Conservation (phyloP, 2,113 vertebrate genomes). For the Tauraco erythrolophus region DNA sequence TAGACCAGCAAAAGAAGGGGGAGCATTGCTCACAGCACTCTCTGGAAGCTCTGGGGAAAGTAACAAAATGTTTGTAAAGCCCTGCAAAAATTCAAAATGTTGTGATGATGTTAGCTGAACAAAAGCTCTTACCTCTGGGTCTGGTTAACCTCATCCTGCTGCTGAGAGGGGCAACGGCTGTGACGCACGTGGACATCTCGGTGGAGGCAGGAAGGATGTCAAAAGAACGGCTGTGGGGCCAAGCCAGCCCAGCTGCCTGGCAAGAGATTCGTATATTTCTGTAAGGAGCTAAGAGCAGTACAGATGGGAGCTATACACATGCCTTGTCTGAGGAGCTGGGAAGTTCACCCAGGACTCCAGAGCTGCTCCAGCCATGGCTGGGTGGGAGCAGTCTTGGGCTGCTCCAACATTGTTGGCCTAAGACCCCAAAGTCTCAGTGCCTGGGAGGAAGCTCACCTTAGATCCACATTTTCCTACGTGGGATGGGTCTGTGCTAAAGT, state of each 20-base stretch:
- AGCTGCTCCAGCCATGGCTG: neutral
- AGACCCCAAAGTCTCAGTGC: neutral
- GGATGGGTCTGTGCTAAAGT: neutral
- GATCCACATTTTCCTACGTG: rapidly evolving
- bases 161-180: neutral
- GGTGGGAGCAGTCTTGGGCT: neutral
- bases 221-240: neutral
- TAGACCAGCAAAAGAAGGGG: neutral
- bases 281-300: neutral
- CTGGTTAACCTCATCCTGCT: neutral
- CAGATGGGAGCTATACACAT: neutral
- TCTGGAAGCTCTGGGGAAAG: neutral
- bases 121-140: neutral
- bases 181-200: neutral
- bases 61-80: neutral
- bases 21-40: neutral
- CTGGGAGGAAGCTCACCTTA: neutral
- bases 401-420: neutral
- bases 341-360: neutral
- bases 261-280: neutral
- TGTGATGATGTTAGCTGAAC: neutral
- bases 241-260: constrained; percentile 1
- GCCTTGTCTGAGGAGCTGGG: neutral
- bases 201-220: neutral
- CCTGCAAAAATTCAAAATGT: constrained; percentile 5